Percentiles rank a stretch among this genome's conserved stretches.
Evolutionary conservation across 2,113 vertebrate genomes (phyloP).

Genomic region (Baryphthengus martii): DNA sequence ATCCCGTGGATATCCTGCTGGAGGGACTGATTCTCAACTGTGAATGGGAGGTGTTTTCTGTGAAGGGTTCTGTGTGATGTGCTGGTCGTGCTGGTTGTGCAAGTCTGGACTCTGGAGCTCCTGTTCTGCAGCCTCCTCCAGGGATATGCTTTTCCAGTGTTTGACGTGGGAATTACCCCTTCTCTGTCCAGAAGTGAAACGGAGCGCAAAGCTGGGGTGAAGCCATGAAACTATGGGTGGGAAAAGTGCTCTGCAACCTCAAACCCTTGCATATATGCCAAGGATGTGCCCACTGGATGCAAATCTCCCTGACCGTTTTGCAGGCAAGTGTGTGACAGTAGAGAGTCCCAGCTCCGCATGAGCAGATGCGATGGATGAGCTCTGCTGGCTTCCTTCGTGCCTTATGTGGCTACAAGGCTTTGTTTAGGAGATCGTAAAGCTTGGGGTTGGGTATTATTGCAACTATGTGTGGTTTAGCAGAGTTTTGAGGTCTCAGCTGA

Average conservation of each 20-base stretch:
- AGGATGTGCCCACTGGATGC: not conserved
- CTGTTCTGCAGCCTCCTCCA: too few species aligned
- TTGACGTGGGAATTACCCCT: not conserved
- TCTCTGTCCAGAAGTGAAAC: not conserved
- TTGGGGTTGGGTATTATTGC: not conserved
- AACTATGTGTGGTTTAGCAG: not conserved
- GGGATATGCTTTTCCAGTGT: not conserved
- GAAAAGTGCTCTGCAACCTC: not conserved
- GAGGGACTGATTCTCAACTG: not conserved
- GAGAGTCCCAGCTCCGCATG: not conserved
- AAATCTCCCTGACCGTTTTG: fast-evolving
- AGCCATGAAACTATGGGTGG: not conserved
- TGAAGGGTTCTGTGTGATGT: not conserved
- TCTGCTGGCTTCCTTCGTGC: not conserved
- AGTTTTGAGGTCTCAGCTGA: not conserved
- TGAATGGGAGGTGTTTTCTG: not conserved
- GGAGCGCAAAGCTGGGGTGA: not conserved
- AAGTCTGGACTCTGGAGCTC: not conserved
- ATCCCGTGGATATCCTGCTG: not conserved
- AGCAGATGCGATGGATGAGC: not conserved
- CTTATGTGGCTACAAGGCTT: not conserved
- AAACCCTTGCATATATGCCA: fast-evolving
- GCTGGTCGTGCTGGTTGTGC: not conserved
- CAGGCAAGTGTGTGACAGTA: not conserved
- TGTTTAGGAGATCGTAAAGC: not conserved